Evolutionary conservation across 53 echinoderm and acorn worm genomes (phyloP), one percentile per base, ranked within the genome.

Genomic region (Holothuria leucospilota): DNA sequence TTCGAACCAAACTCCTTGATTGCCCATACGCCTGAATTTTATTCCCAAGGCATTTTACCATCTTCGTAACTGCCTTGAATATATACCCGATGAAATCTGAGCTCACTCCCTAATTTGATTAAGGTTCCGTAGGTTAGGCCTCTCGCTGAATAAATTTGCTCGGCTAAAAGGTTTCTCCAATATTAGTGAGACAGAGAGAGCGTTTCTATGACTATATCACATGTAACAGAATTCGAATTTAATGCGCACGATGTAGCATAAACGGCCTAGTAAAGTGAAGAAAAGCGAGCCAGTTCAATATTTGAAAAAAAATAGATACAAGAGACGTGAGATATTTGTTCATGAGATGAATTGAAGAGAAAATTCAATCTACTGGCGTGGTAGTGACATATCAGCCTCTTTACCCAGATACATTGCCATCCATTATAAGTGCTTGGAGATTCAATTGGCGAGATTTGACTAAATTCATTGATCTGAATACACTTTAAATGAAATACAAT

Each of bases 81-180:
- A 75, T 75, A 51, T 75, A 75, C 75, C 75, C 75, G 75, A 49
- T 52, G 75, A 75, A 75, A 75, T 75, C 75, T 51, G 75, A 75
- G 75, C 75, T 75, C 52, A 75, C 75, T 49, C 75, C 75, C 75
- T 75, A 75, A 75, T 75, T 75, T 75, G 75, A 75, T 75, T 75
- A 75, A 46, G 75, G 75, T 75, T 75, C 39, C 75, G 75, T 75
- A 52, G 75, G 51, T 49, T 49, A 75, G 75, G 75, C 75, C 75
- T 75, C 75, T 75, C 75, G 49, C 75, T 75, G 75, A 75, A 75
- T 75, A 75, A 75, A 75, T 75, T 75, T 75, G 75, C 75, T 75
- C 75, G 49, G 75, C 75, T 75, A 75, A 75, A 75, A 75, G 75
- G 75, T 75, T 75, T 75, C 75, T 26, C 75, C 75, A 40, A 75